Evolutionary conservation across 2,888 invertebrate genomes (phyloP).

Genomic region (Adela reaumurella): DNA sequence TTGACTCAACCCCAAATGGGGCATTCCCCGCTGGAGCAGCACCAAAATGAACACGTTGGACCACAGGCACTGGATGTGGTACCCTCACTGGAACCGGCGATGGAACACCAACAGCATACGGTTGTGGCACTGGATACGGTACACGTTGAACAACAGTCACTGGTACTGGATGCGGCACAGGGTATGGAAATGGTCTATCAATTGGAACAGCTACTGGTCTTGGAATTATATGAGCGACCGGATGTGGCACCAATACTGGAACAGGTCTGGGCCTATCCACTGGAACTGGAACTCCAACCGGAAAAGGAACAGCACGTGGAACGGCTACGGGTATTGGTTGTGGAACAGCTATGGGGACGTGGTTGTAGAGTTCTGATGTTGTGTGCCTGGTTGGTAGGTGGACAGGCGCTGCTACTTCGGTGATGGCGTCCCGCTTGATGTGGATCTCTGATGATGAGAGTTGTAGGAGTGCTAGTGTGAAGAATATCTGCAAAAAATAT

Average conservation of each 20-base stretch:
- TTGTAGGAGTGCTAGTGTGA: not conserved
- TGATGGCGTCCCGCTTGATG: not conserved
- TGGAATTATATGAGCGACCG: slow-evolving; percentile 36
- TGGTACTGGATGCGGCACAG: slow-evolving; percentile 51
- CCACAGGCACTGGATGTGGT: slow-evolving; percentile 28
- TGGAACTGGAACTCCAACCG: slow-evolving; percentile 47
- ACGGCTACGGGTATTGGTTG: slow-evolving; percentile 48
- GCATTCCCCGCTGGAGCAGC: slow-evolving; percentile 5
- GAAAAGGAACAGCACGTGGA: slow-evolving; percentile 43
- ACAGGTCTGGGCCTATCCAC: slow-evolving; percentile 33
- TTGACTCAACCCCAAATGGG: not conserved
- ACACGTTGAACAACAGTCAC: slow-evolving; percentile 49
- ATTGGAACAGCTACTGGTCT: slow-evolving; percentile 44
- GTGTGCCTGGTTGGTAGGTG: slow-evolving; percentile 33
- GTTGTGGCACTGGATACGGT: slow-evolving; percentile 51
- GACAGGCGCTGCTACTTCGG: slow-evolving; percentile 1
- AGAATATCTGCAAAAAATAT: not conserved
- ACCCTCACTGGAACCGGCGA: slow-evolving; percentile 36
- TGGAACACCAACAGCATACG: slow-evolving; percentile 40
- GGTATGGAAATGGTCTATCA: slow-evolving; percentile 53
- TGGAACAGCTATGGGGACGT: slow-evolving; percentile 50
- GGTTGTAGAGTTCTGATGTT: slow-evolving; percentile 41
- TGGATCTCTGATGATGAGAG: not conserved
- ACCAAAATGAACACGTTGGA: not conserved
- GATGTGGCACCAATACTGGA: slow-evolving; percentile 34